Evolutionary conservation across 1,140 invertebrate genomes (phyloP), one percentile per base, ranked within the genome.

Genomic region (Drosophila repletoides): DNA sequence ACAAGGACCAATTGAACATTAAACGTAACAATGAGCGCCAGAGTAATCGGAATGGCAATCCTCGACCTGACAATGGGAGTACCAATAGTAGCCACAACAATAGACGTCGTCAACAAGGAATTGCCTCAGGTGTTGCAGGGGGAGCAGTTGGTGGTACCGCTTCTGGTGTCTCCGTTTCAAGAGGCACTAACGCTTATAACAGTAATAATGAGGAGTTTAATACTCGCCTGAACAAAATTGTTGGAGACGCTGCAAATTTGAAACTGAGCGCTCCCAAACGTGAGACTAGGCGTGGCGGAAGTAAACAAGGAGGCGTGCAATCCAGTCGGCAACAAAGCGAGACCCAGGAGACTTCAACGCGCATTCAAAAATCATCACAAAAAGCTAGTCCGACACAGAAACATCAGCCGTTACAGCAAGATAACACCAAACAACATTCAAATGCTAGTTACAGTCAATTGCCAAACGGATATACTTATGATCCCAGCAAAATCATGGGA

Each of bases 401-500:
- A 10, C 45, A 64, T n/a, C 56, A 67, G 6, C 49, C 67, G 1
- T 19, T 38, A 17, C 59, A 64, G 29, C 40, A 71, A 14, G 70
- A 73, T 7, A 45, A 52, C 26, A 24, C 40, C 6, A 34, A 60
- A 1, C 51, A 66, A 29, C 33, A 70, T 41, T 71, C 65, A n/a
- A 70, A 64, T 43, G 29, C 48, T 15, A 86, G 61, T 41, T 64
- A 69, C 34, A 76, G 71, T n/a, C 91, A 91, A 69, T 61, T 80
- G 28, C 65, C 76, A 5, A 89, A 89, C 6, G 92, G 91, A 0
- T 92, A 92, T 45, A 72, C 72, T 0, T 93, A 93, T 71, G 90
- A 93, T 68, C 90, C 92, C 3, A 92, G 91, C 48, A 92, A 92
- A 10, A 91, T 93, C 36, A 91, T 93, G 24, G 92, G 92, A 29